phyloP scores from a whole-genome alignment of 2,797 vertebrate species.

The Pseudopleuronectes americanus region DNA sequence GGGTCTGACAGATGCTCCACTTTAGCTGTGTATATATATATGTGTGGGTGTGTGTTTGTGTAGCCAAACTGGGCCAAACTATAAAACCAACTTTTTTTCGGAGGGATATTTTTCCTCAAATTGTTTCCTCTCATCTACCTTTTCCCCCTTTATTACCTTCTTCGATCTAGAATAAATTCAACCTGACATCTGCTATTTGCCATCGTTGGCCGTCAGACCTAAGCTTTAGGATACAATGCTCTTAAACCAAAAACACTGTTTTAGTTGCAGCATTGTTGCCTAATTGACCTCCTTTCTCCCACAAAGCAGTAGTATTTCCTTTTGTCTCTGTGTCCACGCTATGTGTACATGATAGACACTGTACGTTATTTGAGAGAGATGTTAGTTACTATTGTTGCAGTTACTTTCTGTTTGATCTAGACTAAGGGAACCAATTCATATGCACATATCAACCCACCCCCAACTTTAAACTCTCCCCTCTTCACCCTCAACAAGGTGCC shows the following conservation, averaged over 20 bases:
- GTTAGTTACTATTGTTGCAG: neutral
- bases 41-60: slow-evolving; percentile 1
- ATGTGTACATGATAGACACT: neutral
- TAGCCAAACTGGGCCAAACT: slow-evolving; percentile 63
- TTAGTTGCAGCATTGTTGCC: slow-evolving; percentile 18
- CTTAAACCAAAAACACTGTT: neutral
- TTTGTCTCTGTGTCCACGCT: neutral
- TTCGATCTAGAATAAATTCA: neutral
- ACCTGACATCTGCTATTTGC: neutral
- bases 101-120: neutral
- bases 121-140: slow-evolving; percentile 21
- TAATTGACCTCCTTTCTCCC: slow-evolving; percentile 45
- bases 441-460: slow-evolving; percentile 27
- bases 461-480: slow-evolving; percentile 75
- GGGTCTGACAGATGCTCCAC: slow-evolving; percentile 59
- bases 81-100: slow-evolving; percentile 22
- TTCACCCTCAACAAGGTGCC: slow-evolving; percentile 83
- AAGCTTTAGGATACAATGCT: slow-evolving; percentile 2
- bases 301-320: slow-evolving; percentile 8
- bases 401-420: slow-evolving; percentile 27
- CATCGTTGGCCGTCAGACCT: slow-evolving; percentile 5
- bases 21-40: slow-evolving; percentile 32
- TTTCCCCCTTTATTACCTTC: neutral
- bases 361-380: neutral
- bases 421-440: slow-evolving; percentile 29